Evolutionary conservation across 2,797 vertebrate genomes (phyloP), one percentile per base, ranked within the genome.

Genomic region (Anas acuta): DNA sequence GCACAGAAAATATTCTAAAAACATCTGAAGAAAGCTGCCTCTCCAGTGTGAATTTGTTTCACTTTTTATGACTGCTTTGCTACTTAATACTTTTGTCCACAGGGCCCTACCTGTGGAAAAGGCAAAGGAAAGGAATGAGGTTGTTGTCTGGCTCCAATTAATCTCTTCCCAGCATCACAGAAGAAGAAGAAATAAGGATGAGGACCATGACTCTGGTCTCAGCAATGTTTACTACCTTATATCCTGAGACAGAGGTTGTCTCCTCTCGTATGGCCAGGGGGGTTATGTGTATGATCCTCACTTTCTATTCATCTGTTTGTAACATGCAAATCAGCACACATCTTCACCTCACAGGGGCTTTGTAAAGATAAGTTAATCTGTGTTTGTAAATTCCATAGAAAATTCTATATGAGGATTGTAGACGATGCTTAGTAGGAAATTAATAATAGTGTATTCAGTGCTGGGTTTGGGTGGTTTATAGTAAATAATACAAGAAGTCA

Each of bases 1-100:
- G 18, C 32, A 11, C 25, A 84, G 12, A 56, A 91, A 58, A 86
- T 72, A n/a, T 25, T 86, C 62, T 83, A 58, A 85, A 94, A 89
- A 43, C 15, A 43, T 53, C 43, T 71, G 35, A 83, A 85, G 43
- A 66, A 71, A 4, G 4, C 56, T 77, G 7, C 28, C 5, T 80
- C 32, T 73, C 45, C 26, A 45, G 20, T 61, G 37, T 35, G 21
- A 61, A 69, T 88, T 88, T 86, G 11, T 72, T 94, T 74, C 25
- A 45, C 41, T 85, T 91, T 89, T 85, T 80, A 25, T 0, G 0
- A 77, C 39, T 83, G 35, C 49, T 92, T 85, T 74, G 22, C 23
- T 71, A 18, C 49, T 80, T 80, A 67, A 49, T 21, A 8, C 18
- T 62, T 84, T 43, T 76, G 9, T 60, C 32, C n/a, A 4, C 26